Percentiles rank a stretch among this genome's conserved stretches.
Conservation (phyloP, 2,113 vertebrate genomes). For the Patagioenas fasciata region DNA sequence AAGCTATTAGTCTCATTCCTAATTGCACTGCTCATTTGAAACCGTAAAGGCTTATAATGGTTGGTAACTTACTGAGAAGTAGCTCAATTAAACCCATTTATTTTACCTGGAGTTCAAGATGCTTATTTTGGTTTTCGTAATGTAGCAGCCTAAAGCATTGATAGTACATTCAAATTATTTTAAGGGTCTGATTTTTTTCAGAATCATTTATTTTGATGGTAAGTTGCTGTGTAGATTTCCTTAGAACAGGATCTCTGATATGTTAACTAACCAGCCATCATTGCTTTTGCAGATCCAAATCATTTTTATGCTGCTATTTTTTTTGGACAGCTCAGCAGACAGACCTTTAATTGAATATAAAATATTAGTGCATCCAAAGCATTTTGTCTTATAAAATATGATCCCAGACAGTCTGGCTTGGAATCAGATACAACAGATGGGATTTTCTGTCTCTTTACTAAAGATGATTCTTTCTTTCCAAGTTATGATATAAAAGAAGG, state of each 20-base stretch:
- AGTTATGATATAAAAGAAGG: constrained; percentile 21
- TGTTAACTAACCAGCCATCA: not conserved
- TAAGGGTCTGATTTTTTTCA: not conserved
- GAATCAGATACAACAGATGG: constrained; percentile 46
- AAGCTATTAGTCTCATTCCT: constrained; percentile 21
- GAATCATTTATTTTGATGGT: not conserved
- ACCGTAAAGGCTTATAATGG: not conserved
- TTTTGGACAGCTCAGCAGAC: constrained; percentile 7
- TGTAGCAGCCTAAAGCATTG: not conserved
- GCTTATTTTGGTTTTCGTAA: not conserved
- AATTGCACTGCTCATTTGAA: constrained; percentile 41
- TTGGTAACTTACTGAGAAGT: not conserved
- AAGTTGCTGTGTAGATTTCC: not conserved
- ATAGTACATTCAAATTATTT: not conserved
- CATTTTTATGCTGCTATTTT: not conserved
- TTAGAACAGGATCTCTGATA: not conserved
- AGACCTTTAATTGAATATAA: constrained; percentile 30
- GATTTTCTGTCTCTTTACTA: constrained; percentile 37
- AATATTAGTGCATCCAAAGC: constrained; percentile 36
- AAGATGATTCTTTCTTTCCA: not conserved
- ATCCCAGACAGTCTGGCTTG: constrained; percentile 39
- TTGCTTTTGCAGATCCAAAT: not conserved
- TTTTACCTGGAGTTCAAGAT: not conserved
- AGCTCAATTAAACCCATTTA: constrained; percentile 8
- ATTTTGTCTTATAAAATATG: constrained; percentile 36